These are phyloP conservation scores for Brachionus sp. DNA, from an alignment of 1,140 invertebrate species.

Conservation along the genomic window DNA sequence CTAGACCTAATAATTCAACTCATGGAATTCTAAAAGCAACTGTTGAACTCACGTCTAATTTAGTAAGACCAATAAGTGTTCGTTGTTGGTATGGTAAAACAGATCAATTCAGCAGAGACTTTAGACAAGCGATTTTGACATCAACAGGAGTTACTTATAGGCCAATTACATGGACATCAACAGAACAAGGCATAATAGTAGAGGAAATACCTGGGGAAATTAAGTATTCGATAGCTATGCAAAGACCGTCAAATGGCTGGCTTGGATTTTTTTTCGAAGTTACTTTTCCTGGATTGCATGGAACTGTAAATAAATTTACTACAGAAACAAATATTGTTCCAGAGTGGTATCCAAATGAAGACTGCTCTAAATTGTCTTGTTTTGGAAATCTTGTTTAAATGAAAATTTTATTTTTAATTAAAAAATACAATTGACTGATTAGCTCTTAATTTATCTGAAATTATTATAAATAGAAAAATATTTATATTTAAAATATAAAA, in stretches of 20 bases:
- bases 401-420: too few relatives aligned
- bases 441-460: too few relatives aligned
- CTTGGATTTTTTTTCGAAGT: slow-evolving; percentile 51
- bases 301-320: slow-evolving; percentile 50
- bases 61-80: not conserved
- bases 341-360: slow-evolving; percentile 51
- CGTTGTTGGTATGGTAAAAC: not conserved
- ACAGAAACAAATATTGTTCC: slow-evolving; percentile 53
- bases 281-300: slow-evolving; percentile 49
- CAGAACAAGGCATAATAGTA: not conserved
- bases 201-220: not conserved
- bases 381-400: slow-evolving; percentile 50
- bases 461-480: too few relatives aligned
- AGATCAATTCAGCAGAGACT: not conserved
- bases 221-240: not conserved
- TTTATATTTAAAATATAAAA: too few relatives aligned
- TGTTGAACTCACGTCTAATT: not conserved
- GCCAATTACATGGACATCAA: not conserved
- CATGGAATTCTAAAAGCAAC: slow-evolving; percentile 25
- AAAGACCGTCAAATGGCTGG: slow-evolving; percentile 50
- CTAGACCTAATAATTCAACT: slow-evolving; percentile 12
- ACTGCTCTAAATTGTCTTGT: slow-evolving; percentile 50
- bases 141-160: not conserved
- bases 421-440: too few relatives aligned
- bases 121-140: not conserved